Evolutionary conservation across 2,113 vertebrate genomes (phyloP).

Genomic region (Ochotona princeps): DNA sequence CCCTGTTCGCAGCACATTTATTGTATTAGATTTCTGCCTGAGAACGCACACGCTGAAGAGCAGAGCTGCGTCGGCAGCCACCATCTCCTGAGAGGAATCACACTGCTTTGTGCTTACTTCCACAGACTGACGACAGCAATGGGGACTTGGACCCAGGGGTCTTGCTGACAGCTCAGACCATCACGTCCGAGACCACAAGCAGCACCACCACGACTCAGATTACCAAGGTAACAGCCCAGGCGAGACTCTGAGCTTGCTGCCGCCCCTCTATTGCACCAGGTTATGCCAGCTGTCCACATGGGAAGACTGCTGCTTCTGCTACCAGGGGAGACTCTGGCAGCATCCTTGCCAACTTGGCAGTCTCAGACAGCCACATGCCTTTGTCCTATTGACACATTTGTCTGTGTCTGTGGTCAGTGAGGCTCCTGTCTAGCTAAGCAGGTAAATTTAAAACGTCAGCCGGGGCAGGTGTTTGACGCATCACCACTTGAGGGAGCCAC

Average conservation of each 20-base stretch:
- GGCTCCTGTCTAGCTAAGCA: not conserved
- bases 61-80: not conserved
- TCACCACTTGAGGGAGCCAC: no score
- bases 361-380: not conserved
- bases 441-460: conserved; percentile 7
- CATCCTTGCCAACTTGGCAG: not conserved
- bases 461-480: no score
- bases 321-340: not conserved
- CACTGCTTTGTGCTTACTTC: conserved; percentile 71
- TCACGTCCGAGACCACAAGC: conserved; percentile 97
- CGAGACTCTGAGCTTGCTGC: not conserved
- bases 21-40: conserved; percentile 20
- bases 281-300: not conserved
- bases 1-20: not conserved
- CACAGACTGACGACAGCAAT: conserved; percentile 89
- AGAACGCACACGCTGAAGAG: not conserved
- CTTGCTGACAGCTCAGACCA: conserved; percentile 96
- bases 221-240: conserved; percentile 92
- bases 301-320: not conserved
- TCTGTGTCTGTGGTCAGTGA: not conserved
- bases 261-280: not conserved
- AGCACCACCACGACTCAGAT: conserved; percentile 99
- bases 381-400: not conserved
- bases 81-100: not conserved
- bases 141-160: conserved; percentile 93